Evolutionary conservation across 2,797 vertebrate species (phyloP).

Genomic region (Sebastes steindachneri): DNA sequence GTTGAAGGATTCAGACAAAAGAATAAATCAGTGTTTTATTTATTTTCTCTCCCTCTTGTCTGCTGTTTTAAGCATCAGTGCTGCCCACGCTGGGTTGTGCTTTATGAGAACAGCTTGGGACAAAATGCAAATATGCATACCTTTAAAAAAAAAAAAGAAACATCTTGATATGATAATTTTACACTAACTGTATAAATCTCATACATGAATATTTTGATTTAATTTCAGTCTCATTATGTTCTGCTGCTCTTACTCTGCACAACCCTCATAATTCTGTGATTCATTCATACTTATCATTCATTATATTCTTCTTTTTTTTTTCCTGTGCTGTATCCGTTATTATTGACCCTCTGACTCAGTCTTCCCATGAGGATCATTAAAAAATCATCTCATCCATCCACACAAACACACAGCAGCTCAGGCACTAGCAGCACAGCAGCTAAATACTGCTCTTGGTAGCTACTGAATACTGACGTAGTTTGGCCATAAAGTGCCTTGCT

Average conservation of each 20-base stretch:
- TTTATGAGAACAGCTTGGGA: constrained; percentile 10
- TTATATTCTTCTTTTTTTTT: constrained; percentile 1
- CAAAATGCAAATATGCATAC: constrained; percentile 19
- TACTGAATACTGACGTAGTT: too few species aligned
- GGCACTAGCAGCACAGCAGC: background rate
- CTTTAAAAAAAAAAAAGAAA: constrained; percentile 2
- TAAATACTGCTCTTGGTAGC: too few species aligned
- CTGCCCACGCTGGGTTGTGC: constrained; percentile 22
- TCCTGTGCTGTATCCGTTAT: constrained; percentile 15
- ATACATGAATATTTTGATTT: background rate
- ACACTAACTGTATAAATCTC: background rate
- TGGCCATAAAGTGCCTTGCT: too few species aligned
- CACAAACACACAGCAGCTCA: background rate
- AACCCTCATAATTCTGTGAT: background rate
- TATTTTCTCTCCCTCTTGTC: constrained; percentile 12
- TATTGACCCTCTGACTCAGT: constrained; percentile 32
- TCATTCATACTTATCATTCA: constrained; percentile 37
- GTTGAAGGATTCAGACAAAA: constrained; percentile 39
- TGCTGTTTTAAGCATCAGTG: constrained; percentile 27
- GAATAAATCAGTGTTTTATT: constrained; percentile 37
- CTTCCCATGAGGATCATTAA: constrained; percentile 21
- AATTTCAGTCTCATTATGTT: constrained; percentile 1
- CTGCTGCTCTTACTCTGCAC: background rate
- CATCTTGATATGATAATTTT: constrained; percentile 2
- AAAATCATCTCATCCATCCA: constrained; percentile 19